A percentile compares a stretch with the other conserved stretches of the same genome.
Evolutionary conservation across 1,140 invertebrate genomes (phyloP).

Genomic region (Drosophila subpulchrella): DNA sequence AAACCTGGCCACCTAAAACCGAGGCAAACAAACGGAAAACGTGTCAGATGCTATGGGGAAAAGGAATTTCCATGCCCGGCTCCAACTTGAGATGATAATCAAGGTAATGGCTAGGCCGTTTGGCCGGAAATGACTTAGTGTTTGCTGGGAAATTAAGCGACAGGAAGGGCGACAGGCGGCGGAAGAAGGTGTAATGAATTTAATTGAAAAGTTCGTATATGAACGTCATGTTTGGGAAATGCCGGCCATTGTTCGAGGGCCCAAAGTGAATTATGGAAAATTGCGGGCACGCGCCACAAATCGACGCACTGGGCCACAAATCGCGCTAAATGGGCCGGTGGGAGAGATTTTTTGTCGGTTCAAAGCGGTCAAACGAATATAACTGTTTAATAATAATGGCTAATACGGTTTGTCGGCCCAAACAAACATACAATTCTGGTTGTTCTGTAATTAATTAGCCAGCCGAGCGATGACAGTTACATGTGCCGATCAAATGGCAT

Average conservation of each 20-base stretch:
- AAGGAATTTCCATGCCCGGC: conserved; percentile 48
- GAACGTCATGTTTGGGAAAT: conserved; percentile 57
- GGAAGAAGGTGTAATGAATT: conserved; percentile 77
- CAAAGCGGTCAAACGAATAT: conserved; percentile 29
- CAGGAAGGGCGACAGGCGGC: conserved; percentile 32
- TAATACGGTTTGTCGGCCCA: conserved; percentile 22
- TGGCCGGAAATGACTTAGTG: conserved; percentile 78
- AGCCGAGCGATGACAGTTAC: conserved; percentile 55
- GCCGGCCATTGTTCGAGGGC: conserved; percentile 24
- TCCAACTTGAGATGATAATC: conserved; percentile 75
- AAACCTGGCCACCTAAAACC: conserved; percentile 14
- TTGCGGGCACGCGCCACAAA: conserved; percentile 58
- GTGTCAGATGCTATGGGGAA: conserved; percentile 15
- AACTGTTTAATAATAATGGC: conserved; percentile 53
- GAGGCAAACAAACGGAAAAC: conserved; percentile 7
- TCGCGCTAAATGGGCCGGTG: conserved; percentile 44
- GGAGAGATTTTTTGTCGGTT: conserved; percentile 29
- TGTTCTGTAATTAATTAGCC: conserved; percentile 61
- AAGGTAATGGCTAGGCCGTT: conserved; percentile 72
- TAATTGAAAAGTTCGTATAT: conserved; percentile 74
- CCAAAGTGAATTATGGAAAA: conserved; percentile 33
- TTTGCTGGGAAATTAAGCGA: conserved; percentile 70
- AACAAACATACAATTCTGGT: conserved; percentile 31
- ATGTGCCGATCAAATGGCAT: conserved; percentile 38
- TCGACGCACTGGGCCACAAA: conserved; percentile 53